Base-by-base conservation (phyloP, 2,888 invertebrate genomes). In the Pardosa pseudoannulata region DNA sequence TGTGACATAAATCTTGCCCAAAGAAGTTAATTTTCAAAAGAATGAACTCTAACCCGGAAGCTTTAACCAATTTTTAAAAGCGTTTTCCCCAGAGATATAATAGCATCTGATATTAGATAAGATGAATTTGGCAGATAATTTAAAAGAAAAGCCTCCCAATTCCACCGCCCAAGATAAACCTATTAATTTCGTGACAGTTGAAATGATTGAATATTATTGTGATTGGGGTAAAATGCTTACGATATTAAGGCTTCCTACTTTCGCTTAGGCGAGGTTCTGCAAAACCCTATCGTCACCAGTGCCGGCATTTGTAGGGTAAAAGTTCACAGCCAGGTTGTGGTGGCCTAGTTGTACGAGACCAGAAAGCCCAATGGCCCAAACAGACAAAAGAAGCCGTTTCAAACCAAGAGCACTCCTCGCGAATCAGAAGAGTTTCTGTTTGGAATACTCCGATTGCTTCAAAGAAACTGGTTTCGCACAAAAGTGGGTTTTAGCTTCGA, bases 241-340 rank as follows among this genome's bases (percentile, higher is more conserved):
- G 7, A 5, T 29, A 11, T 31, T 27, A 64, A 39, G 11, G 46
- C 73, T 73, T 80, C 67, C 79, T 73, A 80, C 79, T 80, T 80
- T 80, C 79, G 41, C 79, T 79, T 65, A 75, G 74, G 62, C 70
- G 50, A 50, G 56, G 46, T 19, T 62, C 29, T 56, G n/a, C 31
- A 6, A 13, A 41, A 71, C 62, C 27, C 65, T 73, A 65, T 50
- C 39, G 27, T 50, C 64, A 50, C 67, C 56, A n/a, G 27, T n/a
- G 31, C 50, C 67, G 78, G 67, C 73, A 73, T 83, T 83, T 72
- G 78, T 83, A 78, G 83, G 83, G 72, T 83, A 83, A 83, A 78
- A 83, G 83, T 83, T 78, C 83, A 83, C 29, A 36, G 16, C 19
- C 50, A 67, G 73, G 83, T 78, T 78, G 41, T 41, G 28, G 23